phyloP scores from a whole-genome alignment of 2,888 invertebrate species.

The Nezara viridula region DNA sequence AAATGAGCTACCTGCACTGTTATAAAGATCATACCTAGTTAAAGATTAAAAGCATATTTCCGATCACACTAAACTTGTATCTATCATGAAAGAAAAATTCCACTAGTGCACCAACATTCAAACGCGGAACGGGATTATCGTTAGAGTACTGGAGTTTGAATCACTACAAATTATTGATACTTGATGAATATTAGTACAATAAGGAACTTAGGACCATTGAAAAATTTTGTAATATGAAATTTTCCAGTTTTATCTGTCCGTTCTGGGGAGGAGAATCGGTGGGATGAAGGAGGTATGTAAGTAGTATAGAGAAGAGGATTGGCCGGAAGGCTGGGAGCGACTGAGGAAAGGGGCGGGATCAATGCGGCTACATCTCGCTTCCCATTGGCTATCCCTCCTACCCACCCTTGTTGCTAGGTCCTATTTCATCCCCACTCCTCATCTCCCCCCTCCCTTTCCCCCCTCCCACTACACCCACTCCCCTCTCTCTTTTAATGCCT shows the following conservation, averaged over 20 bases:
- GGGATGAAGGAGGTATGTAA: constrained; percentile 43
- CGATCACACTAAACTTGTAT: not conserved
- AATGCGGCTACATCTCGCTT: constrained; percentile 45
- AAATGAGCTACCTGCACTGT: not conserved
- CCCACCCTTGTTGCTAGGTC: constrained; percentile 31
- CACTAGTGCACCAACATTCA: not conserved
- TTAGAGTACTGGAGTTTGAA: not conserved
- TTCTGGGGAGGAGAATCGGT: constrained; percentile 25
- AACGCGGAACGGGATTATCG: not conserved
- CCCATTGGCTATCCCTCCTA: constrained; percentile 49
- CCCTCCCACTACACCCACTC: not conserved
- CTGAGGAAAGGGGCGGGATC: constrained; percentile 55
- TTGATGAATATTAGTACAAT: not conserved
- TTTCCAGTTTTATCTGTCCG: constrained; percentile 27
- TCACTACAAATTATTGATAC: not conserved
- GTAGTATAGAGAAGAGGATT: constrained; percentile 38
- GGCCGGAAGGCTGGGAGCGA: constrained; percentile 46
- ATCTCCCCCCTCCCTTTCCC: constrained; percentile 6
- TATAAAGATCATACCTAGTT: not conserved
- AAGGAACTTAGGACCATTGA: not conserved
- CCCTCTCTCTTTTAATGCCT: constrained; percentile 33
- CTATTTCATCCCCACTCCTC: constrained; percentile 2
- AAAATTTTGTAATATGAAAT: constrained; percentile 11
- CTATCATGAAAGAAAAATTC: not conserved
- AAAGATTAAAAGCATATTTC: not conserved